Conservation (phyloP, 2,888 invertebrate species). For the Drosophila mulleri region DNA sequence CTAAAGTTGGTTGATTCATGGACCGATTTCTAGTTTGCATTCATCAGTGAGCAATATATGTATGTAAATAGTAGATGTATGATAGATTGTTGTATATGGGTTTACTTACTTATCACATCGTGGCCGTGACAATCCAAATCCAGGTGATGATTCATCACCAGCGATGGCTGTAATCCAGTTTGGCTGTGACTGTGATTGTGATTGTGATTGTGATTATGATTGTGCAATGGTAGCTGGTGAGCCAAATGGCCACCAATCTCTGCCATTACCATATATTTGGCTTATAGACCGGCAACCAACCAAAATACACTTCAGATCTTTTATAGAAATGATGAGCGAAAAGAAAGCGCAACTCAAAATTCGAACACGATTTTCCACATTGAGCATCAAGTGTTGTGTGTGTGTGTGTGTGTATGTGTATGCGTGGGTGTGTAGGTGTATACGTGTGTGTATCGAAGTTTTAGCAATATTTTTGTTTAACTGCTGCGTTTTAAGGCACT, state of each 20-base stretch:
- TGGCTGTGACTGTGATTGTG: slow-evolving; percentile 84
- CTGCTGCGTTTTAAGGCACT: slow-evolving; percentile 63
- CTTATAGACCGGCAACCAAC: slow-evolving; percentile 77
- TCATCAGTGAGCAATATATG: not conserved
- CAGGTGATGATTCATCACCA: slow-evolving; percentile 87
- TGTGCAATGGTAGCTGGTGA: slow-evolving; percentile 88
- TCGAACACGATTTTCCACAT: slow-evolving; percentile 43
- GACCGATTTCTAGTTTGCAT: slow-evolving; percentile 18
- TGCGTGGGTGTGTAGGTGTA: not conserved
- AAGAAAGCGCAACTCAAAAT: slow-evolving; percentile 46
- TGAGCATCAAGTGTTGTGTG: slow-evolving; percentile 53
- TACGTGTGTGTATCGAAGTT: not conserved
- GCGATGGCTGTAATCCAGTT: slow-evolving; percentile 88
- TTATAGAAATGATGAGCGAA: slow-evolving; percentile 29
- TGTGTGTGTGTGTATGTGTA: not conserved
- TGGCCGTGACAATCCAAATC: slow-evolving; percentile 85
- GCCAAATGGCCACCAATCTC: slow-evolving; percentile 89
- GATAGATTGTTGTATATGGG: not conserved
- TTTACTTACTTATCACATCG: slow-evolving; percentile 84
- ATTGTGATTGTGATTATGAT: slow-evolving; percentile 85
- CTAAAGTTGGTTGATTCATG: not conserved
- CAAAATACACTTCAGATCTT: slow-evolving; percentile 62
- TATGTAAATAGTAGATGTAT: not conserved
- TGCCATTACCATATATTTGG: slow-evolving; percentile 88
- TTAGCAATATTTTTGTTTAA: slow-evolving; percentile 12